Evolutionary conservation across 2,888 invertebrate genomes (phyloP), one percentile per base, ranked within the genome.

Genomic region (Andrena flavipes): DNA sequence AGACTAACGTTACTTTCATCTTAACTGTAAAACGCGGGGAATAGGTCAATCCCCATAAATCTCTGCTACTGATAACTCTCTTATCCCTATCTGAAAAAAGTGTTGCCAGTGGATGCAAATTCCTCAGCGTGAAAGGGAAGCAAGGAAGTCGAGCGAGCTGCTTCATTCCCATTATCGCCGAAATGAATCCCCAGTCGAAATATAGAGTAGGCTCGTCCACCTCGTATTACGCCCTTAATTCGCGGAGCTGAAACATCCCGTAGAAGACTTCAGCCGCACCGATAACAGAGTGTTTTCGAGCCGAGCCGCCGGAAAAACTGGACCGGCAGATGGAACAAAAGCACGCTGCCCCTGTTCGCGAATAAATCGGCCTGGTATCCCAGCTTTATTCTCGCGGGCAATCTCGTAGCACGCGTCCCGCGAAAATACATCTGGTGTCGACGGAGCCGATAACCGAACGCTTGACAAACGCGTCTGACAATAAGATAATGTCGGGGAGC

Each of bases 391-490:
- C 65, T 51, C n/a, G 51, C 65, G 59, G 70, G 30, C 71, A 49
- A 71, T 62, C 23, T 60, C 20, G n/a, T 20, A 49, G 30, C 71
- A 71, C 71, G 62, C 71, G 48, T 26, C 42, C 8, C 64, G 70
- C 69, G 63, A 76, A 76, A 76, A 65, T 48, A 63, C 56, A n/a
- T 23, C 6, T 23, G 63, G 2, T 26, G 56, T 33, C 75, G 62
- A 70, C 56, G 64, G 16, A 54, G 48, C 59, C 70, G 76, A 80
- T 80, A 76, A 80, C 59, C 65, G 30, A 42, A n/a, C 23, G 65
- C 65, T 80, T 64, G 70, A 70, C 70, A 54, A 76, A 68, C 75
- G 51, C 68, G 35, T 2, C 64, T 72, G 72, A 76, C 70, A 63
- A 48, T 60, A 26, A 70, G 74, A 82, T 80, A 82, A 71, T 74